phyloP scores from a whole-genome alignment of 1,140 invertebrate genomes.

The Aphidius gifuensis region DNA sequence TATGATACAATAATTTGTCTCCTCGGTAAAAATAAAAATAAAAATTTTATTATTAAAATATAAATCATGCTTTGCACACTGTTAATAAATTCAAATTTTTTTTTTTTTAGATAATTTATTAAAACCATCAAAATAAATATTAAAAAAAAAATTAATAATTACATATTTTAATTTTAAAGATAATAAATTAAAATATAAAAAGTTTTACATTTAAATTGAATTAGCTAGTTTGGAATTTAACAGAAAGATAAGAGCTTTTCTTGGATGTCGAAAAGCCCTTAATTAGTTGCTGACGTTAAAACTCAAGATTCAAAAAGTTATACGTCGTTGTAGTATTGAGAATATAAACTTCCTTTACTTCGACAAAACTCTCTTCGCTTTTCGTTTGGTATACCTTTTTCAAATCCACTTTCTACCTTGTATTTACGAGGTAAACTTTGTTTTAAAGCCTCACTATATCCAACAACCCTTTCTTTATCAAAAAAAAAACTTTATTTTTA shows the following conservation, averaged over 20 bases:
- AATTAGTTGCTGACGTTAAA: conserved; percentile 24
- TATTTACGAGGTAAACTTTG: conserved; percentile 52
- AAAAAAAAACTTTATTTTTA: neutral
- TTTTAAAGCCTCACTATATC: conserved; percentile 39
- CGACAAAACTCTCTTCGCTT: neutral
- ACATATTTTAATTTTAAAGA: too few species aligned
- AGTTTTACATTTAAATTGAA: conserved; percentile 24
- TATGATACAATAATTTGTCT: too few species aligned
- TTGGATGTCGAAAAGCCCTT: conserved; percentile 21
- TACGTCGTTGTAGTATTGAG: conserved; percentile 16
- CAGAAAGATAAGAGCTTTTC: conserved; percentile 24
- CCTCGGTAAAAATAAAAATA: too few species aligned
- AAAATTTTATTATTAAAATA: too few species aligned
- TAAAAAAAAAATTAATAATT: too few species aligned
- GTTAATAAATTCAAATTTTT: too few species aligned
- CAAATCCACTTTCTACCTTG: conserved; percentile 10
- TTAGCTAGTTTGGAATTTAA: conserved; percentile 19
- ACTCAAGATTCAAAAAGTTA: conserved; percentile 17
- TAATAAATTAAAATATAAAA: neutral
- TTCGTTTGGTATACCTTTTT: conserved; percentile 2
- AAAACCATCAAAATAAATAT: too few species aligned
- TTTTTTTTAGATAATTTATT: too few species aligned
- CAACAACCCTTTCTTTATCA: conserved; percentile 4
- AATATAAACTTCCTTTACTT: neutral
- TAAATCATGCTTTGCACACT: too few species aligned